Evolutionary conservation across 1,140 invertebrate species (phyloP), one percentile per base, ranked within the genome.

Genomic region (Cryptotermes secundus): DNA sequence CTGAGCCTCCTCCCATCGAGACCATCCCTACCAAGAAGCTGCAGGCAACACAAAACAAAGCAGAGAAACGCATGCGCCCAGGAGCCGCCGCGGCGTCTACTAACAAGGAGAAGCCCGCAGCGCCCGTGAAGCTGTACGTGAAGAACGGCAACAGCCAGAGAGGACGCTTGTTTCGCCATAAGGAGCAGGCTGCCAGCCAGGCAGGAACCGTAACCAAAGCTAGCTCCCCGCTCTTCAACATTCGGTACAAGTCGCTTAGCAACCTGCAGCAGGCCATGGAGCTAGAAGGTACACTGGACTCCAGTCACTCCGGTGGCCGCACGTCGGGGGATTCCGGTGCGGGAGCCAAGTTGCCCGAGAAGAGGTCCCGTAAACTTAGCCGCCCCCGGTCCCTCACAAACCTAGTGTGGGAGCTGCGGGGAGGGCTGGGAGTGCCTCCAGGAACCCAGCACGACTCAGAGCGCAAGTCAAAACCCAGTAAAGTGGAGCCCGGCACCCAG

Each of bases 1-100:
- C 96, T 83, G 95, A 96, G 90, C 96, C 96, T 79, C 96, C 96
- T 34, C 96, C 96, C 3, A 96, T 97, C 86, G 96, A 97, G 90
- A 97, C 96, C 0, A 97, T 97, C 88, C 96, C 96, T 0, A 95
- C 95, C 22, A 96, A 96, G 88, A 96, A 95, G 89, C 91, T 93
- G 35, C 53, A 83, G 34, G 79, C 82, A 26, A n/a, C 36, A 36
- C 59, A 72, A n/a, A 72, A 72, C 59, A 72, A 72, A 31, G 59
- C 59, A 31, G 59, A 72, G 59, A 72, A 72, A 31, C 59, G 59
- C n/a, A 72, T 26, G 6, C 59, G 59, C 59, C 26, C 26, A 7
- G 59, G 59, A 4, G n/a, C 83, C 79, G 36, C 80, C 35, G 35
- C 80, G 42, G 80, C 87, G 2, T 83, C 82, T n/a, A 12, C 26